Conservation (phyloP, 2,113 vertebrate genomes). For the Hepsetus odoe region DNA sequence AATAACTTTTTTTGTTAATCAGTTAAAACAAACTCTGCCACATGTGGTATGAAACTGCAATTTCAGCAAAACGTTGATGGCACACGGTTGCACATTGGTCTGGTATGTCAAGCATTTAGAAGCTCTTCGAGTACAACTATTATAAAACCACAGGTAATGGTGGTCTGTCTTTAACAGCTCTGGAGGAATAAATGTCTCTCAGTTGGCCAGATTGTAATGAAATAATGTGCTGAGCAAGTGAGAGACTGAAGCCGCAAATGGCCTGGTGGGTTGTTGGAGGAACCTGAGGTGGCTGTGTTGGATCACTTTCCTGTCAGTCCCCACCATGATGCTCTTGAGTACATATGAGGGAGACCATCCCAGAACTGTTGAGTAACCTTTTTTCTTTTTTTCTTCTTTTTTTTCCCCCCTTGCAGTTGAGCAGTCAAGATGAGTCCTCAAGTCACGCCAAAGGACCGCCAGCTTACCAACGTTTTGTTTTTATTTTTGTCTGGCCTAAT, state of each 20-base stretch:
- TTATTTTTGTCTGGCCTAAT: not conserved
- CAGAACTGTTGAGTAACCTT: not conserved
- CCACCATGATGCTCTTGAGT: too few species aligned
- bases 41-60: not conserved
- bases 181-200: not conserved
- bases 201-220: not conserved
- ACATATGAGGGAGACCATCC: too few species aligned
- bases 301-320: not conserved
- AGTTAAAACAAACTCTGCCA: not conserved
- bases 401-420: slow-evolving; percentile 66
- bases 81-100: not conserved
- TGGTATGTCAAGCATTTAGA: not conserved
- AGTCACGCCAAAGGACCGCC: slow-evolving; percentile 38
- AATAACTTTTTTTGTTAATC: not conserved
- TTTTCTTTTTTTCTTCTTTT: slow-evolving; percentile 25
- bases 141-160: not conserved
- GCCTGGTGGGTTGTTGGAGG: not conserved
- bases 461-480: not conserved
- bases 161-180: not conserved
- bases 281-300: not conserved
- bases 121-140: not conserved
- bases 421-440: slow-evolving; percentile 78
- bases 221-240: not conserved
- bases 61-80: not conserved
- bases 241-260: not conserved